Evolutionary conservation across 2,113 vertebrate species (phyloP).

Genomic region (Podarcis raffonei): DNA sequence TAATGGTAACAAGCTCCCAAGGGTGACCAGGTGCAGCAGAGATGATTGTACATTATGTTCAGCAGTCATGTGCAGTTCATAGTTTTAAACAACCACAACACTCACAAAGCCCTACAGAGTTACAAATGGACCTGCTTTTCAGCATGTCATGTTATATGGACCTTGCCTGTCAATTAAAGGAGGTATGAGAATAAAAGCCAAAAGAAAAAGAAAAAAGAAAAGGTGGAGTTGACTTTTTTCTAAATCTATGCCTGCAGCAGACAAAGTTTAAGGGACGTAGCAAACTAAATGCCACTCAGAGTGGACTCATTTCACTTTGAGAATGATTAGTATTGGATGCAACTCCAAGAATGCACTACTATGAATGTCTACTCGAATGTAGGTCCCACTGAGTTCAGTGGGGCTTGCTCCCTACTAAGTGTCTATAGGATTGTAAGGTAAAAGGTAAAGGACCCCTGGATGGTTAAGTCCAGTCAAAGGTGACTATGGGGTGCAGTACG

Average conservation of each 20-base stretch:
- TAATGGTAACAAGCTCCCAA: constrained; percentile 66
- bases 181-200: constrained; percentile 25
- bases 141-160: constrained; percentile 7
- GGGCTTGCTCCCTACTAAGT: neutral
- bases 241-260: constrained; percentile 20
- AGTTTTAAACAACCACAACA: constrained; percentile 45
- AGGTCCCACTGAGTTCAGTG: too few relatives aligned
- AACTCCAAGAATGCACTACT: neutral
- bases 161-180: constrained; percentile 48
- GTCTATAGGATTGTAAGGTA: too few relatives aligned
- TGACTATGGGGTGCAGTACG: too few relatives aligned
- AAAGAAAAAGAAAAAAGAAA: neutral
- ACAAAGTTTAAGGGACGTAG: neutral
- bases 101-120: constrained; percentile 47
- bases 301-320: too few relatives aligned
- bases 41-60: constrained; percentile 33
- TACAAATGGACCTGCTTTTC: constrained; percentile 35
- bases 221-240: constrained; percentile 7
- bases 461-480: too few relatives aligned
- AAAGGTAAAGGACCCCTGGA: too few relatives aligned
- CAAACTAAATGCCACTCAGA: too few relatives aligned
- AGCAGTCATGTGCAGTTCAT: neutral
- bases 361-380: neutral
- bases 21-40: constrained; percentile 71
- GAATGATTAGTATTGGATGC: too few relatives aligned